phyloP scores from a whole-genome alignment of 2,113 vertebrate species.

The Cebus imitator region DNA sequence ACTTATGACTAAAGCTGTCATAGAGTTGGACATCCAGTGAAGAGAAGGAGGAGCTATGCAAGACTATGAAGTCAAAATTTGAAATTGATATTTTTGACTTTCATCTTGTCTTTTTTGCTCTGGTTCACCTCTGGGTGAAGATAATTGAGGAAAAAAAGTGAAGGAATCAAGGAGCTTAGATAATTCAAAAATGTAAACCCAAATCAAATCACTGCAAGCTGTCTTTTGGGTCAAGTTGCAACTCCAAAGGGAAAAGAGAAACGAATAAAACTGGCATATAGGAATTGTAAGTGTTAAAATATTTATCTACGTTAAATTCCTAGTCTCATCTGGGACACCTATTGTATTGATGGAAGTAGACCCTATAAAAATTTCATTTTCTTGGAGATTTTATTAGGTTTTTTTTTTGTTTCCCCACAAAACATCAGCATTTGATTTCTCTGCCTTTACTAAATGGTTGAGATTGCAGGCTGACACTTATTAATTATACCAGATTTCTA shows the following conservation, averaged over 20 bases:
- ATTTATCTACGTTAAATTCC: slow-evolving; percentile 14
- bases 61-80: background rate
- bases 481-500: slow-evolving; percentile 83
- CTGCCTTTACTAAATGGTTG: slow-evolving; percentile 64
- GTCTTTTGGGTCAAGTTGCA: slow-evolving; percentile 36
- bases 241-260: slow-evolving; percentile 34
- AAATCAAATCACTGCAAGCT: slow-evolving; percentile 24
- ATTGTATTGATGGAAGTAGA: slow-evolving; percentile 55
- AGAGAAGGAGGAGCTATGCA: background rate
- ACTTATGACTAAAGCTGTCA: background rate
- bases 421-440: slow-evolving; percentile 67
- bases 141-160: background rate
- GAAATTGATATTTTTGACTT: slow-evolving; percentile 29
- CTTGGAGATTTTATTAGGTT: slow-evolving; percentile 21
- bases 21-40: background rate
- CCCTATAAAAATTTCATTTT: slow-evolving; percentile 3
- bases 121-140: background rate
- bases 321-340: background rate
- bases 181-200: slow-evolving; percentile 25
- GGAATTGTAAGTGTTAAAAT: slow-evolving; percentile 35
- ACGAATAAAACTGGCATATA: background rate
- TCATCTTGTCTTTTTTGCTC: background rate
- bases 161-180: background rate
- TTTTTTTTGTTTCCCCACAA: slow-evolving; percentile 60
- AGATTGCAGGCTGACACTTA: slow-evolving; percentile 80